phyloP scores from a whole-genome alignment of 1,140 invertebrate genomes.

The Zaprionus camerounensis region DNA sequence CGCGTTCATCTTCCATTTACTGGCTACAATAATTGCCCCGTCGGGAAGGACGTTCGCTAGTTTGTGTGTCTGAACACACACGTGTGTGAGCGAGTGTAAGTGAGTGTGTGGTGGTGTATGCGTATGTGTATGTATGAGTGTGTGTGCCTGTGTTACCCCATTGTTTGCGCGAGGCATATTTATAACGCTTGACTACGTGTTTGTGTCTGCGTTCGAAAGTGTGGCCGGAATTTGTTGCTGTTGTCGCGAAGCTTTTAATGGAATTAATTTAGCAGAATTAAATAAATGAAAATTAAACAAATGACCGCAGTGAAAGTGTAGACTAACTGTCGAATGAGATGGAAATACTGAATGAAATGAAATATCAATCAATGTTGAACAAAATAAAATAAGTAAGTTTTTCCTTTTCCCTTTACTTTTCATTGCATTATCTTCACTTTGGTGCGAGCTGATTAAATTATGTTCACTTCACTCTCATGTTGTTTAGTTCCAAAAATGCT shows the following conservation, averaged over 20 bases:
- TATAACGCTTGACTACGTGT: constrained; percentile 41
- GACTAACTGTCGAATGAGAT: not conserved
- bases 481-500: constrained; percentile 4
- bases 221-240: constrained; percentile 41
- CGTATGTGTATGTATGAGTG: constrained; percentile 13
- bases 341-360: not conserved
- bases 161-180: constrained; percentile 30
- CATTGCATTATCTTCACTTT: not conserved
- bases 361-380: not conserved
- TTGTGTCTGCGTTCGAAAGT: constrained; percentile 42
- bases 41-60: constrained; percentile 19
- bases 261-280: constrained; percentile 62
- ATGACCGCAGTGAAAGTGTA: not conserved
- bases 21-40: constrained; percentile 64
- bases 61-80: not conserved
- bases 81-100: constrained; percentile 32
- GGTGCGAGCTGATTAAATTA: constrained; percentile 50
- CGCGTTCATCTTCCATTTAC: constrained; percentile 40
- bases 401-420: not conserved
- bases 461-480: constrained; percentile 2
- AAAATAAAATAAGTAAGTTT: not conserved
- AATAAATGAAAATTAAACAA: constrained; percentile 42
- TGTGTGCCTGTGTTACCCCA: constrained; percentile 24
- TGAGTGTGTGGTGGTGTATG: constrained; percentile 18
- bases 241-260: constrained; percentile 55